Evolutionary conservation across 2,797 vertebrate species (phyloP), one percentile per base, ranked within the genome.

Genomic region (Loriculus beryllinus): DNA sequence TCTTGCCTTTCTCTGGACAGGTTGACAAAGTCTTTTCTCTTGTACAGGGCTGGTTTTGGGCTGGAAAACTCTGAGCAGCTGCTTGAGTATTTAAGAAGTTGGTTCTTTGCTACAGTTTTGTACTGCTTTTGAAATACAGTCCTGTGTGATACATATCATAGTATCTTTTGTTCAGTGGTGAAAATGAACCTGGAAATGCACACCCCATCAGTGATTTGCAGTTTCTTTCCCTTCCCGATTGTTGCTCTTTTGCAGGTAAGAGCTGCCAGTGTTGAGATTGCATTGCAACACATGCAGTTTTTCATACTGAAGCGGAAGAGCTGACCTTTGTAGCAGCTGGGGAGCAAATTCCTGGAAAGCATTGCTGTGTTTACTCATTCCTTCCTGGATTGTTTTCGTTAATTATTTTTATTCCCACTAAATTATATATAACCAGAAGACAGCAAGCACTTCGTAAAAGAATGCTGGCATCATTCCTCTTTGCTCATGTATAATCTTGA

Each of bases 341-440:
- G 54, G 76, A 89, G 6, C 57, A 45, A 71, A 62, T 81, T 89
- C 76, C 48, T 89, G 72, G 54, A 92, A 92, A 81, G 69, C 26
- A 28, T 6, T 85, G 29, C 76, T 86, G 42, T 31, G 56, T 89
- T 89, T 87, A 37, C 19, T 76, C 18, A 7, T 62, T 87, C 57
- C 29, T 29, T 89, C 49, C 16, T 77, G 82, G 69, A 79, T 52
- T 0, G 2, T 72, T 60, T 62, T 48, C 2, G 18, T 92, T 51
- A 67, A 49, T 90, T 84, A 49, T 85, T 95, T 92, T 93, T 80
- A 79, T 89, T 91, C 35, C 35, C 45, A 69, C n/a, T 89, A 42
- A 83, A 78, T 87, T 51, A 56, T 69, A 28, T 49, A n/a, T 92
- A 68, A 33, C 21, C 26, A 67, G 45, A 79, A 45, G 47, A 64